Percentiles rank a stretch among this genome's conserved stretches.
phyloP scores from a whole-genome alignment of 2,113 vertebrate genomes.

The Rhinoderma darwinii region DNA sequence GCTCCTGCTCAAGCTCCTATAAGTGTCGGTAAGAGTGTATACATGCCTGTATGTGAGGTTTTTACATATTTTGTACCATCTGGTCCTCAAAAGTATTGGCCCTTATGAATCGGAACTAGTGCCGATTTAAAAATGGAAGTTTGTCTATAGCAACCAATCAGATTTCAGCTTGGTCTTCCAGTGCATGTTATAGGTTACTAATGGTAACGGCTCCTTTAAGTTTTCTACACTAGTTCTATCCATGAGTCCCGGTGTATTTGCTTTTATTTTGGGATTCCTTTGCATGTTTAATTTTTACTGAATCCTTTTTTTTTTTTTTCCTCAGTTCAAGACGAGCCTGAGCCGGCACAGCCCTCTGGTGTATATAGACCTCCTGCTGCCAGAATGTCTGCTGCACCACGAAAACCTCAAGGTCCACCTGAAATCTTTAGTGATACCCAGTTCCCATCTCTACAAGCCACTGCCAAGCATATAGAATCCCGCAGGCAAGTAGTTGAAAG shows the following conservation, averaged over 20 bases:
- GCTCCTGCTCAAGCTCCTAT: slow-evolving; percentile 76
- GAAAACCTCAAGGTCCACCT: slow-evolving; percentile 86
- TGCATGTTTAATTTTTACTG: neutral
- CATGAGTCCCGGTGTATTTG: no score
- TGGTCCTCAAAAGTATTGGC: no score
- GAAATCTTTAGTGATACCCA: slow-evolving; percentile 94
- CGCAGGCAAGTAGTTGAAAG: slow-evolving; percentile 83
- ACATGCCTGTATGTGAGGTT: no score
- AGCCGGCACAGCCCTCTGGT: slow-evolving; percentile 81
- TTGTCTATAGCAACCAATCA: no score
- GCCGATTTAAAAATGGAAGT: no score
- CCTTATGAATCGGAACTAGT: no score
- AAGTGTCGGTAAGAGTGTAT: slow-evolving; percentile 75
- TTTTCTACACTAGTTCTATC: no score
- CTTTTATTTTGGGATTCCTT: neutral
- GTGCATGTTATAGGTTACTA: neutral
- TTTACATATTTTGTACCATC: no score
- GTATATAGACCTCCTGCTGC: slow-evolving; percentile 96
- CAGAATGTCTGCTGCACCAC: slow-evolving; percentile 78
- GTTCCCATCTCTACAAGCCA: slow-evolving; percentile 92
- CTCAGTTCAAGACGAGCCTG: slow-evolving; percentile 79
- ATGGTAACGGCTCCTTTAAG: neutral
- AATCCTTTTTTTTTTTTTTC: neutral
- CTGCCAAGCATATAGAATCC: slow-evolving; percentile 94
- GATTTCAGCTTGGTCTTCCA: no score